phyloP scores from a whole-genome alignment of 2,888 invertebrate genomes.

The Caenorhabditis sp. region DNA sequence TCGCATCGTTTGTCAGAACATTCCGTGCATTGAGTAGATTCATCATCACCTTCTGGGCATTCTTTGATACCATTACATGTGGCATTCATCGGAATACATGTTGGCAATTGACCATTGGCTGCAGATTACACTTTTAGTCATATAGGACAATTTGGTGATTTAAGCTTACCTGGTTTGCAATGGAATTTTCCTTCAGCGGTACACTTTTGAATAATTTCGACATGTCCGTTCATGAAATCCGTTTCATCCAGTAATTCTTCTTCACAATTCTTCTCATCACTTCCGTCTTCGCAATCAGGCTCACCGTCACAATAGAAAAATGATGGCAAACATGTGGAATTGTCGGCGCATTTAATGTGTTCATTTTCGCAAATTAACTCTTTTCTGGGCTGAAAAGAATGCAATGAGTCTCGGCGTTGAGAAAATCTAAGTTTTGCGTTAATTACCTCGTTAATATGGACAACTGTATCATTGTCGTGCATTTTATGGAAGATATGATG shows the following conservation, averaged over 20 bases:
- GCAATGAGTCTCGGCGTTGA: no score
- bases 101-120: neutral
- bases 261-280: slow-evolving; percentile 37
- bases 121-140: neutral
- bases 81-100: slow-evolving; percentile 35
- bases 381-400: neutral
- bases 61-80: slow-evolving; percentile 70
- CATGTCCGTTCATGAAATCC: slow-evolving; percentile 5
- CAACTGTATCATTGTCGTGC: no score
- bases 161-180: neutral
- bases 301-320: slow-evolving; percentile 46
- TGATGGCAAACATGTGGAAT: slow-evolving; percentile 33
- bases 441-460: no score
- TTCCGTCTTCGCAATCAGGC: slow-evolving; percentile 44
- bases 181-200: slow-evolving; percentile 2
- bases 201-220: slow-evolving; percentile 1
- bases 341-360: slow-evolving; percentile 16
- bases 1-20: slow-evolving; percentile 30
- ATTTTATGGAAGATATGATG: neutral
- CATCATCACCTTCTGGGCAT: slow-evolving; percentile 71
- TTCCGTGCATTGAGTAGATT: slow-evolving; percentile 54
- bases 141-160: neutral
- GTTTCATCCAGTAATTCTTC: neutral
- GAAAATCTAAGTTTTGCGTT: no score
- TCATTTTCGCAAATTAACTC: neutral